These are phyloP conservation scores for Zaprionus capensis DNA, from an alignment of 1,140 invertebrate species.

Conservation along the genomic window DNA sequence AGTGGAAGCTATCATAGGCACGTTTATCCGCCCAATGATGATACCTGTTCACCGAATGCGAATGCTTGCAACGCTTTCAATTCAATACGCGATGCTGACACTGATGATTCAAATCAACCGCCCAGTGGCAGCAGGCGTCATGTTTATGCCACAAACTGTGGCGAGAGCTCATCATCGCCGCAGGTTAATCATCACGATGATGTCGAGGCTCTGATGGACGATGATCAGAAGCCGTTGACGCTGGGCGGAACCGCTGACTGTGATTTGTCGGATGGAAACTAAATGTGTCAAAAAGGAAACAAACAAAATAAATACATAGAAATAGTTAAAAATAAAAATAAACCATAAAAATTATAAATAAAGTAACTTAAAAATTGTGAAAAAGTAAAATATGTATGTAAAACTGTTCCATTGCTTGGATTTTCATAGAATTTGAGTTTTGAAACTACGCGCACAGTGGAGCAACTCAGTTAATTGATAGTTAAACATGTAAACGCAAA, in stretches of 20 bases:
- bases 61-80: slow-evolving; percentile 80
- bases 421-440: not conserved
- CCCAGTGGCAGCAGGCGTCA: slow-evolving; percentile 65
- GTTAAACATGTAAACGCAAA: slow-evolving; percentile 67
- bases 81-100: slow-evolving; percentile 81
- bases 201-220: slow-evolving; percentile 71
- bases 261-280: slow-evolving; percentile 71
- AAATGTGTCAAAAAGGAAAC: slow-evolving; percentile 65
- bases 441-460: not conserved
- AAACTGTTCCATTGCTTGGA: slow-evolving; percentile 10
- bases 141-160: slow-evolving; percentile 83
- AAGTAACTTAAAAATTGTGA: slow-evolving; percentile 17
- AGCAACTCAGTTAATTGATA: slow-evolving; percentile 1
- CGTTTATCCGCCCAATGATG: slow-evolving; percentile 82
- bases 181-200: slow-evolving; percentile 79
- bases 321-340: slow-evolving; percentile 35
- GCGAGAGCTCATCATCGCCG: slow-evolving; percentile 78
- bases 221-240: slow-evolving; percentile 63
- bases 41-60: slow-evolving; percentile 79
- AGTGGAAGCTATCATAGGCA: slow-evolving; percentile 77
- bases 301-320: slow-evolving; percentile 22
- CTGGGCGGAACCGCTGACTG: slow-evolving; percentile 56
- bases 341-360: slow-evolving; percentile 21
- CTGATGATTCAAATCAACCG: slow-evolving; percentile 79
- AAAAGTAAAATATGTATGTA: slow-evolving; percentile 9